phyloP scores from a whole-genome alignment of 2,888 invertebrate genomes.

The Stramonita haemastoma region DNA sequence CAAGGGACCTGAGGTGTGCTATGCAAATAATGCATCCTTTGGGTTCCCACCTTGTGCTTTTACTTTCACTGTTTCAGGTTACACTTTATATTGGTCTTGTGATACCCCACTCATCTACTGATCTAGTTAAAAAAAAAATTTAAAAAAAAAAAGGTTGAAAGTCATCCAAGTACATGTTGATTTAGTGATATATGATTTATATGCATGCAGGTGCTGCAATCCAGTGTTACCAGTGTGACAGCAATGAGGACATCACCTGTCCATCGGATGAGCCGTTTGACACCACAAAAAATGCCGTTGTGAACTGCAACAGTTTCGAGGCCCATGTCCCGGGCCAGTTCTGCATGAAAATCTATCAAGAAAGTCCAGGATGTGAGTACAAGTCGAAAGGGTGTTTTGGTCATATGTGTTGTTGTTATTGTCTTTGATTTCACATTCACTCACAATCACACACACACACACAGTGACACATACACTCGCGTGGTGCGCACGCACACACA shows the following conservation, averaged over 20 bases:
- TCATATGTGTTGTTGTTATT: neutral
- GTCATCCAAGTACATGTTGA: too few relatives aligned
- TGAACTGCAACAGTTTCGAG: slow-evolving; percentile 96
- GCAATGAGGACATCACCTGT: slow-evolving; percentile 91
- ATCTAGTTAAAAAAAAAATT: neutral
- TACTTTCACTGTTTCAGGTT: too few relatives aligned
- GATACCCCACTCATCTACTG: too few relatives aligned
- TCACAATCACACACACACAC: neutral
- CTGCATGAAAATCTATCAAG: slow-evolving; percentile 95
- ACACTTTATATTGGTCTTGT: too few relatives aligned
- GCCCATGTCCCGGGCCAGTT: slow-evolving; percentile 96
- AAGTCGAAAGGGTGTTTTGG: neutral
- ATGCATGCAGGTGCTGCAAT: slow-evolving; percentile 80
- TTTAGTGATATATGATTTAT: too few relatives aligned
- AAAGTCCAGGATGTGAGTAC: slow-evolving; percentile 93
- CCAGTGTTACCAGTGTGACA: slow-evolving; percentile 95
- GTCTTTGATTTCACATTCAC: neutral
- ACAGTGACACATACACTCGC: neutral
- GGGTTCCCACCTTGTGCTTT: too few relatives aligned
- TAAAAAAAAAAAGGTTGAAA: neutral
- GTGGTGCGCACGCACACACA: neutral
- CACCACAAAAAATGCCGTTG: slow-evolving; percentile 89
- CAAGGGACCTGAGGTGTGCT: too few relatives aligned
- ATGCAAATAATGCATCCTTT: too few relatives aligned
- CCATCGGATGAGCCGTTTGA: slow-evolving; percentile 93